Evolutionary conservation across 2,888 invertebrate species (phyloP), one percentile per base, ranked within the genome.

Genomic region (Molanna angustata): DNA sequence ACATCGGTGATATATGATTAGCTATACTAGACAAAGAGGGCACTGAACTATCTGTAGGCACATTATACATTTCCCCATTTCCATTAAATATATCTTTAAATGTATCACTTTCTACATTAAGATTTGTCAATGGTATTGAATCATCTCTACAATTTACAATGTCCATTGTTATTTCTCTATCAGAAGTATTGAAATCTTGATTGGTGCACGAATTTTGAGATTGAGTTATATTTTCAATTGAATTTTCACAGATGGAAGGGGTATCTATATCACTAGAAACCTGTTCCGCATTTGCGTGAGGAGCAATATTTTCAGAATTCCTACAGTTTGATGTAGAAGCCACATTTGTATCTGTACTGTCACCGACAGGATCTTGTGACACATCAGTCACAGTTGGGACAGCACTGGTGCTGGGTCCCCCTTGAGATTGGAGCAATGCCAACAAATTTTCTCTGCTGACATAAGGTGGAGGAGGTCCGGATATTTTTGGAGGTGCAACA

Each of bases 381-480:
- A n/a, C n/a, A n/a, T n/a, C n/a, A 22, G 7, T 22, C 9, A 27
- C 22, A 11, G 27, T 3, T 14, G 43, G 7, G 16, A 4, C n/a
- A 43, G 16, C 21, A 11, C 43, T 43, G 17, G 22, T 14, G 9
- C 32, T 41, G 11, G 33, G 19, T 33, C 33, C 22, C 7, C 22
- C 13, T 13, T 20, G 21, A 17, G 18, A 17, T n/a, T 32, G 21
- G 9, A 16, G 20, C 20, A 42, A 21, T 9, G 19, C 61, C 9
- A 60, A 60, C 13, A 65, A 56, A 57, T 64, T 61, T 32, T 64
- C 64, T 48, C 63, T 60, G 16, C 65, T 64, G 4, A 63, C 56
- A 46, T 66, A 66, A 18, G 62, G 64, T 1, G 79, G 79, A 0
- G 79, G 79, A 0, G 79, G 79, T 0, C 78, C 78, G 35, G 68